Evolutionary conservation across 2,888 invertebrate species (phyloP).

Genomic region (Morpho helenor): DNA sequence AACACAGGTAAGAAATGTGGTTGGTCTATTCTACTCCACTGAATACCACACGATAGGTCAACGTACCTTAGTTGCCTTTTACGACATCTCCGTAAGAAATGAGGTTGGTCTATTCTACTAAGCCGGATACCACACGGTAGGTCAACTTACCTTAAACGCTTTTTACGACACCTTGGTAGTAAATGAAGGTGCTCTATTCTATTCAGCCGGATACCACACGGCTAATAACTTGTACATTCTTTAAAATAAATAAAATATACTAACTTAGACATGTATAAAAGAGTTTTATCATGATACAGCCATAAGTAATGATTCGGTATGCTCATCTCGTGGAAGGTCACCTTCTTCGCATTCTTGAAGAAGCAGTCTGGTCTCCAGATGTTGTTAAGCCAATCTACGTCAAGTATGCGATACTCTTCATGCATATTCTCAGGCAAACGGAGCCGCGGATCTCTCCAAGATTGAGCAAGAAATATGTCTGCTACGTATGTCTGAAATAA

Average conservation of each 20-base stretch:
- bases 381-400: slow-evolving; percentile 92
- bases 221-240: too few species aligned
- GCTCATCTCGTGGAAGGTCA: slow-evolving; percentile 96
- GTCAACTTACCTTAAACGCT: too few species aligned
- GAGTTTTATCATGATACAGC: slow-evolving; percentile 94
- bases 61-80: too few species aligned
- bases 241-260: slow-evolving; percentile 33
- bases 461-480: slow-evolving; percentile 94
- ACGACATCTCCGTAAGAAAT: too few species aligned
- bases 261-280: slow-evolving; percentile 96
- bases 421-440: slow-evolving; percentile 96
- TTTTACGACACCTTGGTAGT: too few species aligned
- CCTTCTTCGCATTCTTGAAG: slow-evolving; percentile 96
- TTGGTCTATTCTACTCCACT: too few species aligned
- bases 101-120: too few species aligned
- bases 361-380: slow-evolving; percentile 97
- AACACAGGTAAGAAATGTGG: too few species aligned
- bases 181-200: too few species aligned
- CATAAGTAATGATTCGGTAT: slow-evolving; percentile 96
- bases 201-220: too few species aligned
- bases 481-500: slow-evolving; percentile 91
- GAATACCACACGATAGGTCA: too few species aligned
- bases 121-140: too few species aligned
- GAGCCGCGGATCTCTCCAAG: slow-evolving; percentile 93
- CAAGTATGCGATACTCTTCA: slow-evolving; percentile 92